Percentiles rank a stretch among this genome's conserved stretches.
Conservation (phyloP, 2,888 invertebrate genomes). For the Yponomeuta plumbellus region DNA sequence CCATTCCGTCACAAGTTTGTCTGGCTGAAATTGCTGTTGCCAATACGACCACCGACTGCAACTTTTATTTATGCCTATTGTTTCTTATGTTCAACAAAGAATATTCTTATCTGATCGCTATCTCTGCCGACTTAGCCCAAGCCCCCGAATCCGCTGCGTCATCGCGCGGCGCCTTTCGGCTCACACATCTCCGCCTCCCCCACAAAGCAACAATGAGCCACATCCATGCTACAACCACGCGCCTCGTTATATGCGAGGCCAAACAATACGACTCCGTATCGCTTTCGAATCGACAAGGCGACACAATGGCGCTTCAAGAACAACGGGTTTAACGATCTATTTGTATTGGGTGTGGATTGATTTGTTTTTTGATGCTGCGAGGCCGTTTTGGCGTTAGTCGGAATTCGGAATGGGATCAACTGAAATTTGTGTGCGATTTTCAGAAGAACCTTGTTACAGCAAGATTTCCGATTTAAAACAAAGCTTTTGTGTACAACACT, state of each 20-base stretch:
- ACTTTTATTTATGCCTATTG: no score
- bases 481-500: no score
- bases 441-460: no score
- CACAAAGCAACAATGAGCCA: constrained; percentile 59
- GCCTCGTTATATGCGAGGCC: constrained; percentile 65
- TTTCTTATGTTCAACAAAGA: no score
- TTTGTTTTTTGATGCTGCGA: not conserved
- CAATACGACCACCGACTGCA: no score
- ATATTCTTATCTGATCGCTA: not conserved
- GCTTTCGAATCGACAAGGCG: not conserved
- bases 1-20: no score
- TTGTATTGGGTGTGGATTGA: not conserved
- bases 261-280: constrained; percentile 41
- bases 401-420: not conserved
- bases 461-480: no score
- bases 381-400: not conserved
- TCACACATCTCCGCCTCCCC: constrained; percentile 65
- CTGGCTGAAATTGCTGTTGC: no score
- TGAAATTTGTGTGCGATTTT: no score
- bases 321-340: constrained; percentile 1
- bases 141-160: constrained; percentile 47
- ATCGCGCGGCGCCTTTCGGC: constrained; percentile 73
- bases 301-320: not conserved
- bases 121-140: not conserved
- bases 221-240: constrained; percentile 25